phyloP scores from a whole-genome alignment of 2,797 vertebrate species.

The Todus mexicanus region DNA sequence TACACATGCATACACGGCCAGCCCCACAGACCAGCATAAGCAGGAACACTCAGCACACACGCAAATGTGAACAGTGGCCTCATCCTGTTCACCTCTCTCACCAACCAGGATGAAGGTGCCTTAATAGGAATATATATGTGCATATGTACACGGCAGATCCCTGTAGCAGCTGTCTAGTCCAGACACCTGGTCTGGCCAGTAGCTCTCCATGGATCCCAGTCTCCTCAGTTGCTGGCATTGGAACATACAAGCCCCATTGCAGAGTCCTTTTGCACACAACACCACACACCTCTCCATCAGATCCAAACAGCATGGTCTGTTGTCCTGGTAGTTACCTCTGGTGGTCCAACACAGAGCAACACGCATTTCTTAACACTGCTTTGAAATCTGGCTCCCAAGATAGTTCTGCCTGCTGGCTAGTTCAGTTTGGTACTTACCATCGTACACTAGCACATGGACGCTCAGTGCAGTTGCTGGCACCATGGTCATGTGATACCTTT shows the following conservation, averaged over 20 bases:
- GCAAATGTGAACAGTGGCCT: background rate
- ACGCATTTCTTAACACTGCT: background rate
- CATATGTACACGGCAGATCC: background rate
- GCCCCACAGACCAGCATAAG: background rate
- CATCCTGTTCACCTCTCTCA: background rate
- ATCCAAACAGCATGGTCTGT: fast-evolving
- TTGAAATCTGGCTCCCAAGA: background rate
- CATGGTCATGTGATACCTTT: background rate
- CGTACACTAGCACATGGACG: background rate
- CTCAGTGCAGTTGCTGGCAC: background rate
- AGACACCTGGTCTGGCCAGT: background rate
- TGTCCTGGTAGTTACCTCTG: background rate
- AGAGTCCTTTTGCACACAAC: background rate
- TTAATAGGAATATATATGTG: background rate
- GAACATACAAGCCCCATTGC: background rate
- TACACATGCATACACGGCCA: fast-evolving
- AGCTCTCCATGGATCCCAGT: background rate
- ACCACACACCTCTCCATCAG: background rate
- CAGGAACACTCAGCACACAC: background rate
- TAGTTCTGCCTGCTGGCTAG: background rate
- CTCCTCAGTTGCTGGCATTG: background rate
- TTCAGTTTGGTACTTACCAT: background rate
- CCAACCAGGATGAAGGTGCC: background rate
- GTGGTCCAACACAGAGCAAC: background rate
- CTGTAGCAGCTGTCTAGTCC: background rate